Evolutionary conservation across 2,888 invertebrate genomes (phyloP).

Genomic region (Kryphioiulus occultus): DNA sequence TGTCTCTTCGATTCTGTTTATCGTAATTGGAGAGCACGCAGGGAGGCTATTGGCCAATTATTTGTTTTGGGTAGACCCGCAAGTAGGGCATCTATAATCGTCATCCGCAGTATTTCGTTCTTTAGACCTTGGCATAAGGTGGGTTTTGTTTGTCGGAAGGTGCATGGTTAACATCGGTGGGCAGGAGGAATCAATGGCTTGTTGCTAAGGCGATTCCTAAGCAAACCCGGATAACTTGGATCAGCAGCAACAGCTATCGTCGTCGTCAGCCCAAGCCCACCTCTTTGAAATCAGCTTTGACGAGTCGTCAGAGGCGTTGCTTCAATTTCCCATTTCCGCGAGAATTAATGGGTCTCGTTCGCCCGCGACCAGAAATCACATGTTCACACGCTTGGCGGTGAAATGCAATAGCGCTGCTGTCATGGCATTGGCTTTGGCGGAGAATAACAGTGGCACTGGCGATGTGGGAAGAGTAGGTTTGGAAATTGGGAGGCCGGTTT

Average conservation of each 20-base stretch:
- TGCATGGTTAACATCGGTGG: not conserved
- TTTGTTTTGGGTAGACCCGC: conserved; percentile 7
- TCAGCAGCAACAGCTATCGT: not conserved
- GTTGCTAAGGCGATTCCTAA: conserved; percentile 24
- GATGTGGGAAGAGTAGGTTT: not conserved
- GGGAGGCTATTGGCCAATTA: not conserved
- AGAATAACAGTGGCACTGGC: not conserved
- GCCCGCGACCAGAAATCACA: not conserved
- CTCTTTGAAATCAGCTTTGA: not conserved
- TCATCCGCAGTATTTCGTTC: not conserved
- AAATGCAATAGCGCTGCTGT: not conserved
- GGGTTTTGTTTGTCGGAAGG: not conserved
- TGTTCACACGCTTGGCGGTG: not conserved
- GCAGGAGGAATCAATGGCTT: not conserved
- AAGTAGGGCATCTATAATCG: not conserved
- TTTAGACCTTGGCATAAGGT: conserved; percentile 19
- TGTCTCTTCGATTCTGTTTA: not conserved
- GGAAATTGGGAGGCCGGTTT: not conserved
- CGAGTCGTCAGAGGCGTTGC: conserved; percentile 17
- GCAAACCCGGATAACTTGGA: not conserved
- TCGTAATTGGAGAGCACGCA: not conserved
- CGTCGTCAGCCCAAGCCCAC: not conserved
- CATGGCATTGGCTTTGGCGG: not conserved
- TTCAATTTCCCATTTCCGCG: not conserved
- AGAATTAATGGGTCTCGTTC: not conserved